Base-by-base conservation (phyloP, 2,797 vertebrate genomes). In the Hemitrygon akajei region DNA sequence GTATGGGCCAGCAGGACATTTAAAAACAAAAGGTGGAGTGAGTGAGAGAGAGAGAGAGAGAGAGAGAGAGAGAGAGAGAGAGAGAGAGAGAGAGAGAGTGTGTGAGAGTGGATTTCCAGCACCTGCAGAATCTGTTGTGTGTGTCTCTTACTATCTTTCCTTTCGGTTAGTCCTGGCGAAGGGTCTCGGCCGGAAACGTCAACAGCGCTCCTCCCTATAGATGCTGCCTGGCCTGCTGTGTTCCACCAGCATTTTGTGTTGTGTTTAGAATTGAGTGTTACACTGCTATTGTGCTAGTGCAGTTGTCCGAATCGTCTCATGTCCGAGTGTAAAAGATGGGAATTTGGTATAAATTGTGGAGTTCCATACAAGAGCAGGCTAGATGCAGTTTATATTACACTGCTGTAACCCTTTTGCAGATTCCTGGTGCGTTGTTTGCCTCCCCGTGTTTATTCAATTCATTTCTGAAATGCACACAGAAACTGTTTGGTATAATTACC, bases 401-500 rank as follows among this genome's bases (percentile, higher is more conserved):
- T 60, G 58, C n/a, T 60, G 27, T 63, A 63, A 60, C 60, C 27
- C 58, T 86, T 63, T 86, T 58, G 60, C 58, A 27, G 47, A 58
- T 86, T 9, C 27, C 73, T 76, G 5, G 27, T 76, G 73, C 60
- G 27, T 47, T 47, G 47, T 47, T 47, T 47, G 47, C 7, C 86
- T 18, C 60, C 86, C 60, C 12, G 7, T 89, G 86, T 89, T 66
- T 86, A 86, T 30, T 86, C 66, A 63, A 89, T 89, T 89, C 86
- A 69, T 63, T 89, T 34, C 86, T 66, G 66, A 66, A 66, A 34
- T 69, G 20, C 63, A 37, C 60, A 66, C 34, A 37, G 20, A 89
- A 89, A 22, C 60, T 89, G n/a, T 89, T 89, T 89, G 86, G 60
- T 89, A 14, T 89, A 89, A 89, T 89, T 63, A 89, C 71, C 71